These are phyloP conservation scores for Bufo gargarizans DNA, from an alignment of 2,113 vertebrate genomes.

Conservation along the genomic window DNA sequence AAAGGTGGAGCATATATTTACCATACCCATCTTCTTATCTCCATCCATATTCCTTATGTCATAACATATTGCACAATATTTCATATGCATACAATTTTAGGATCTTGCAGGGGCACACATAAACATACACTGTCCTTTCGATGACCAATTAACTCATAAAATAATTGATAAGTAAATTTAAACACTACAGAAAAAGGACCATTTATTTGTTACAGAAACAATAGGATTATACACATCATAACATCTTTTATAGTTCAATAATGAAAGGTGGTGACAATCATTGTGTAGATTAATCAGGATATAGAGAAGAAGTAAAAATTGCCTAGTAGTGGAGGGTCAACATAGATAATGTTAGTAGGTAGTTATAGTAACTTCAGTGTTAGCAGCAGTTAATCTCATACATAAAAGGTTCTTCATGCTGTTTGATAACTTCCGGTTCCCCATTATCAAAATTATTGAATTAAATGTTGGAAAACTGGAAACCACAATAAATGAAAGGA, in stretches of 20 bases:
- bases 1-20: no score
- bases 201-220: background rate
- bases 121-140: no score
- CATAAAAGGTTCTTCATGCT: background rate
- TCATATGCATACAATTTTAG: no score
- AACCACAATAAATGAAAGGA: background rate
- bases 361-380: constrained; percentile 12
- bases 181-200: background rate
- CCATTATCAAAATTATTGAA: constrained; percentile 23
- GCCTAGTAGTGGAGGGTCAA: background rate
- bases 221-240: background rate
- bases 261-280: background rate
- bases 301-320: background rate
- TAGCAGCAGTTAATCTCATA: background rate
- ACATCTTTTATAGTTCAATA: background rate
- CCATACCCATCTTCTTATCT: no score
- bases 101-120: no score
- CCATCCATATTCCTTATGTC: no score
- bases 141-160: background rate
- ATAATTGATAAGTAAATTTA: background rate
- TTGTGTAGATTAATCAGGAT: background rate
- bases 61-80: no score
- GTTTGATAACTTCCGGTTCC: constrained; percentile 19
- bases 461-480: constrained; percentile 20
- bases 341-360: background rate